Evolutionary conservation across 2,113 vertebrate species (phyloP).

Genomic region (Cygnus atratus): DNA sequence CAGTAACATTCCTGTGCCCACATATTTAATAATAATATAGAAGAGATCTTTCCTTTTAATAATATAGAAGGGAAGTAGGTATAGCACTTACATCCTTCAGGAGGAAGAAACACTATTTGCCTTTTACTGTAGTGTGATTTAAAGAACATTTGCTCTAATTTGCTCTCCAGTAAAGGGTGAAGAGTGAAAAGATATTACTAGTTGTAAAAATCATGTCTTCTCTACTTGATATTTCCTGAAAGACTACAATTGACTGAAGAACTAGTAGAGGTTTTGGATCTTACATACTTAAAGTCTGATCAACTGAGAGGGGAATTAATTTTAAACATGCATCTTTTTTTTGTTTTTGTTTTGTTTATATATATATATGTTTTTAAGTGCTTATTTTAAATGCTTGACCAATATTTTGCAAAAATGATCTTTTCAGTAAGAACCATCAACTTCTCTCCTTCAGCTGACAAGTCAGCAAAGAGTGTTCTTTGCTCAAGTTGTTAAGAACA

Average conservation of each 20-base stretch:
- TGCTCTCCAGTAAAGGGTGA: background rate
- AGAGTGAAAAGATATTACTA: background rate
- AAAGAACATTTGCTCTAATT: background rate
- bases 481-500: background rate
- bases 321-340: background rate
- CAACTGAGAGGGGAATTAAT: background rate
- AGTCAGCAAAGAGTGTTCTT: background rate
- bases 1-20: background rate
- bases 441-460: background rate
- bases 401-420: background rate
- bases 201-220: background rate
- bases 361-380: background rate
- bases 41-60: background rate
- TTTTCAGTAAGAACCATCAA: constrained; percentile 17
- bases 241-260: background rate
- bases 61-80: background rate
- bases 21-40: background rate
- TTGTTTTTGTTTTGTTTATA: background rate
- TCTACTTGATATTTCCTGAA: background rate
- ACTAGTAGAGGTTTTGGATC: background rate
- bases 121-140: background rate
- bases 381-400: constrained; percentile 7
- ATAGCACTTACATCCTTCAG: background rate
- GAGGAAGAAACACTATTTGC: background rate
- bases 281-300: background rate